A percentile compares a stretch with the other conserved stretches of the same genome.
Conservation (phyloP, 2,113 vertebrate genomes). For the Picathartes gymnocephalus region DNA sequence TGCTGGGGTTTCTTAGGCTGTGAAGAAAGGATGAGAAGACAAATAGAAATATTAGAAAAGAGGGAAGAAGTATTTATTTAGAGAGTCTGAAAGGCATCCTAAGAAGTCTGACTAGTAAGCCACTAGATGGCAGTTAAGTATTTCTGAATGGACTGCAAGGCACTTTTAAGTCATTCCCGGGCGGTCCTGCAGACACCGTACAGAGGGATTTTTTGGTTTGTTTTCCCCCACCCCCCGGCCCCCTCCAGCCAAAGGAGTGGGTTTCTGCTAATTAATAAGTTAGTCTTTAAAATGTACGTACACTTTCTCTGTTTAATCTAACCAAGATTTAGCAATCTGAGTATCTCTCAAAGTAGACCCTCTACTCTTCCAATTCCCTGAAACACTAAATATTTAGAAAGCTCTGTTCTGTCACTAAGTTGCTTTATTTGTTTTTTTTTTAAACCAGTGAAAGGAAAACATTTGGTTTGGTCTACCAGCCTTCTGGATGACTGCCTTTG, state of each 20-base stretch:
- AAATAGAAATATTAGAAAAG: background rate
- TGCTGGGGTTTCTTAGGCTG: background rate
- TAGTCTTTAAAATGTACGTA: background rate
- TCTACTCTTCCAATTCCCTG: fast-evolving
- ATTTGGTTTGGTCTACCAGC: background rate
- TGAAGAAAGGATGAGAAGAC: background rate
- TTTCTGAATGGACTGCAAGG: background rate
- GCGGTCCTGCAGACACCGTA: too few relatives aligned
- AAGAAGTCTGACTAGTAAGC: background rate
- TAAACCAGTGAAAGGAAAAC: background rate
- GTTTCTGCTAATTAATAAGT: background rate
- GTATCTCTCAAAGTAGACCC: background rate
- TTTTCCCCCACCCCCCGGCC: too few relatives aligned
- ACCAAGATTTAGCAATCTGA: background rate
- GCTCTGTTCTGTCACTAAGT: background rate
- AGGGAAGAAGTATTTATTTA: background rate
- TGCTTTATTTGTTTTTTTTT: background rate
- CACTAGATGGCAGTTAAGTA: conserved; percentile 70
- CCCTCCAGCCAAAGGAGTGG: background rate
- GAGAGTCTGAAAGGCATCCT: background rate
- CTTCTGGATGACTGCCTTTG: background rate
- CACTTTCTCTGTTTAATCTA: background rate
- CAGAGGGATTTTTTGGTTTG: background rate
- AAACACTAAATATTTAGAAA: background rate
- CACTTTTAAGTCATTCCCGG: fast-evolving